Evolutionary conservation across 2,888 invertebrate species (phyloP).

Genomic region (Sarcophaga rosellei): DNA sequence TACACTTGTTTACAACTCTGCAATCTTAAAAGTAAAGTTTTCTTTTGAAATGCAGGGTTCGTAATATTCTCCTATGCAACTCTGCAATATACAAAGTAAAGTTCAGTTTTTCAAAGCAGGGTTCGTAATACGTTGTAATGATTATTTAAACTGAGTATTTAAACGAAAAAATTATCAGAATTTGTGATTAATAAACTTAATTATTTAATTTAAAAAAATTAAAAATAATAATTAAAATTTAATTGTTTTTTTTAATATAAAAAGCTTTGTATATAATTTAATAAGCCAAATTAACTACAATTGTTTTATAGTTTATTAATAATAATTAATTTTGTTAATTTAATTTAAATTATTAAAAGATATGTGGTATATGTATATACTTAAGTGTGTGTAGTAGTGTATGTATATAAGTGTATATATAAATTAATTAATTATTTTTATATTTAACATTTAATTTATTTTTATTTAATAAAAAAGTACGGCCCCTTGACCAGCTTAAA

Average conservation of each 20-base stretch:
- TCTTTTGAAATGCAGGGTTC: too few relatives aligned
- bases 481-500: slow-evolving; percentile 70
- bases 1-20: too few relatives aligned
- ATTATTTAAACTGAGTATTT: too few relatives aligned
- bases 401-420: slow-evolving; percentile 13
- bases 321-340: slow-evolving; percentile 4
- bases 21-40: too few relatives aligned
- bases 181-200: too few relatives aligned
- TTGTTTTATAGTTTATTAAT: not conserved
- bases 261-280: slow-evolving; percentile 38
- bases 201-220: too few relatives aligned
- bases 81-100: too few relatives aligned
- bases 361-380: not conserved
- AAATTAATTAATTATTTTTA: slow-evolving; percentile 35
- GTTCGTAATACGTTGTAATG: too few relatives aligned
- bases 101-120: too few relatives aligned
- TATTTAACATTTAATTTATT: slow-evolving; percentile 34
- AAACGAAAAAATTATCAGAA: too few relatives aligned
- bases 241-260: slow-evolving; percentile 18
- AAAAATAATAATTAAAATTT: not conserved
- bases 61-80: too few relatives aligned
- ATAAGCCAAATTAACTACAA: slow-evolving; percentile 51
- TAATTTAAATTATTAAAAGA: not conserved
- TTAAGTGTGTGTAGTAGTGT: slow-evolving; percentile 13
- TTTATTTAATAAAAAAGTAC: slow-evolving; percentile 57